Evolutionary conservation across 2,113 vertebrate species (phyloP), one percentile per base, ranked within the genome.

Genomic region (Carlito syrichta): DNA sequence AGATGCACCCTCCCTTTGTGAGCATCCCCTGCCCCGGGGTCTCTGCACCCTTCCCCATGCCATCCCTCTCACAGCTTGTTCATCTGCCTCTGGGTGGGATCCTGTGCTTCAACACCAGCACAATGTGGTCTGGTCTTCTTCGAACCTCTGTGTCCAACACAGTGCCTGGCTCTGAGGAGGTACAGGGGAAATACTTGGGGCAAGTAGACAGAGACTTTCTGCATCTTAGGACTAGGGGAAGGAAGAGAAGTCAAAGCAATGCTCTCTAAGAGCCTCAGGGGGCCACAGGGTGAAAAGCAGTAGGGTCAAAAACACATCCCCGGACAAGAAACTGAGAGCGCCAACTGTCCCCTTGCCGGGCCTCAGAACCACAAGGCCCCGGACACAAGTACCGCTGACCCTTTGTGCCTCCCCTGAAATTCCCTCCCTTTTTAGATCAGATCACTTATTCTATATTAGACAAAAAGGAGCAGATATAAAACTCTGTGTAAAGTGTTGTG

Each of bases 241-340:
- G 32, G 35, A 35, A 35, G 82, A 43, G 35, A 87, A 66, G 48
- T 3, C 23, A 60, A 81, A 45, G 7, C 52, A 27, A 23, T 27
- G 19, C 7, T 86, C 12, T 68, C 5, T 22, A 2, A 8, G 0
- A 58, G 27, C 40, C 22, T 60, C 6, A 4, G 48, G 11, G 11
- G 40, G 16, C 22, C 23, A 8, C 6, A n/a, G 52, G 52, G 23
- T 16, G 1, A 60, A 20, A 74, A 63, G 16, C 2, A 3, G 25
- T 1, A 50, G 43, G 48, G 16, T 1, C 48, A 50, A 38, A 2
- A 32, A 30, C 2, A 11, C 23, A 8, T 38, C 0, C 5, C 20
- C 27, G 8, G 8, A 2, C 0, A 1, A 54, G 1, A 45, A 16
- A 2, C 1, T 0, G 30, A 56, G 45, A 22, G n/a, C 2, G 2